Percentiles rank a stretch among this genome's conserved stretches.
phyloP scores from a whole-genome alignment of 2,113 vertebrate genomes.

The Erythrolamprus reginae region DNA sequence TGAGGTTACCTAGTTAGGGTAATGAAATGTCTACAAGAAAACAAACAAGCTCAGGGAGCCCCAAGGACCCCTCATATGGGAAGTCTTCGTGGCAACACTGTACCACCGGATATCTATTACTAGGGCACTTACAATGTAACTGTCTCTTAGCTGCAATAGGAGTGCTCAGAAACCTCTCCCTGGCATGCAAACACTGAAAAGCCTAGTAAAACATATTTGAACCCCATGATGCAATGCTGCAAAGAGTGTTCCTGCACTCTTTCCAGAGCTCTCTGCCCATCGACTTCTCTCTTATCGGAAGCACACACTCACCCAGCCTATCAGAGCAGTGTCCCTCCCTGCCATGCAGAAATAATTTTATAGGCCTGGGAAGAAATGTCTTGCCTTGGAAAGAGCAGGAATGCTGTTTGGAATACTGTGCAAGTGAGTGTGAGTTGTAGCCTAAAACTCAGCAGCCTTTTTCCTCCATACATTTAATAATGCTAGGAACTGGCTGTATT shows the following conservation, averaged over 20 bases:
- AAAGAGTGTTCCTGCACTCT: not conserved
- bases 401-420: not conserved
- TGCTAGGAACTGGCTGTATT: not conserved
- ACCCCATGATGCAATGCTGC: not conserved
- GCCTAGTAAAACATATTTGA: not conserved
- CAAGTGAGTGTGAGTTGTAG: not conserved
- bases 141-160: not conserved
- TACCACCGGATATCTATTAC: not conserved
- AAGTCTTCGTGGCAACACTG: not conserved
- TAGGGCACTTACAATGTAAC: not conserved
- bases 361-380: not conserved
- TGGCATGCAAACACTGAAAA: not conserved
- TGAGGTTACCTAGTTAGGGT: too few species aligned
- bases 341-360: not conserved
- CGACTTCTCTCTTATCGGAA: not conserved
- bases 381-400: not conserved
- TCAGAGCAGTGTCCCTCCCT: not conserved
- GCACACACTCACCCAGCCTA: not conserved
- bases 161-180: not conserved
- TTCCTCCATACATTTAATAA: not conserved
- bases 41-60: too few species aligned
- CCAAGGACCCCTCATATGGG: too few species aligned
- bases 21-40: too few species aligned
- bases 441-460: not conserved
- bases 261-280: not conserved